A percentile compares a stretch with the other conserved stretches of the same genome.
phyloP scores from a whole-genome alignment of 23 tunicate genomes.

The Phallusia fumigata region DNA sequence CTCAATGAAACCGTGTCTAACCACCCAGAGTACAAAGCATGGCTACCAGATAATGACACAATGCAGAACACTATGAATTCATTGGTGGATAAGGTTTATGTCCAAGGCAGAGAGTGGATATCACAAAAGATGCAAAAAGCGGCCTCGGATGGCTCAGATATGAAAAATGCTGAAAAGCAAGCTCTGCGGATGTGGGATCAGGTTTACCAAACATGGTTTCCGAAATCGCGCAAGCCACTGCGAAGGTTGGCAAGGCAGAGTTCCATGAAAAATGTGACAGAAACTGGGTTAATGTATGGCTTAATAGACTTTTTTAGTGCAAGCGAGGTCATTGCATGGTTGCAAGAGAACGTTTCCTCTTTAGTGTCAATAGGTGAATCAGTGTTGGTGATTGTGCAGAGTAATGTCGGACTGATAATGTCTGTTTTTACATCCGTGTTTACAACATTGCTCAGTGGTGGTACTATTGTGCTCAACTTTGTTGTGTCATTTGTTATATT shows the following conservation, averaged over 20 bases:
- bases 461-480: constrained; percentile 74
- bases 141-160: constrained; percentile 22
- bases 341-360: constrained; percentile 75
- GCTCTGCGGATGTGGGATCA: constrained; percentile 80
- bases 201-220: constrained; percentile 50
- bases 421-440: constrained; percentile 44
- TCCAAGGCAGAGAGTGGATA: constrained; percentile 89
- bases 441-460: constrained; percentile 58
- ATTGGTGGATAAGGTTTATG: constrained; percentile 66
- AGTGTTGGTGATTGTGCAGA: constrained; percentile 42
- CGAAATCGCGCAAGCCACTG: constrained; percentile 6
- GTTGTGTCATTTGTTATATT: constrained; percentile 64
- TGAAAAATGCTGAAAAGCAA: constrained; percentile 70
- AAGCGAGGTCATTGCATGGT: constrained; percentile 56
- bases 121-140: constrained; percentile 44
- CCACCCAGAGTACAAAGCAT: constrained; percentile 77
- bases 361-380: constrained; percentile 64
- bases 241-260: background rate
- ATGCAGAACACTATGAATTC: constrained; percentile 75
- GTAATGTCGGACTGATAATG: constrained; percentile 59
- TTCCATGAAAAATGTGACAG: constrained; percentile 10
- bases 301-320: constrained; percentile 51
- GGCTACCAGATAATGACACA: constrained; percentile 77
- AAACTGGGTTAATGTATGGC: constrained; percentile 37
- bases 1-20: constrained; percentile 76